A percentile compares a stretch with the other conserved stretches of the same genome.
phyloP scores from a whole-genome alignment of 2,797 vertebrate species.

The Argya squamiceps region DNA sequence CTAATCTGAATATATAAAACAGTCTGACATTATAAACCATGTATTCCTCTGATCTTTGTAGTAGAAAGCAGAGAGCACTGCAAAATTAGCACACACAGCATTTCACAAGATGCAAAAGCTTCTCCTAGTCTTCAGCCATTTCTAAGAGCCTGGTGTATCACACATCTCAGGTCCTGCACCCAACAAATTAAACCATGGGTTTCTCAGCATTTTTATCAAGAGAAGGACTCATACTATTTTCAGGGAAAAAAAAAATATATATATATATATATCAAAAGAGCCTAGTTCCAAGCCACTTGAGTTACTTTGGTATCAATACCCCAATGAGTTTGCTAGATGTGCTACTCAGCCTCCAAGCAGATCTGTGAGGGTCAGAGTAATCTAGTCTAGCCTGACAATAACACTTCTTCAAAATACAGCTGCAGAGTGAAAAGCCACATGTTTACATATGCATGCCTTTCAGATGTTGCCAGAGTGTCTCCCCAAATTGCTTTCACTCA shows the following conservation, averaged over 20 bases:
- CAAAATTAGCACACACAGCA: background rate
- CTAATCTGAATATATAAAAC: background rate
- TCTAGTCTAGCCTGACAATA: background rate
- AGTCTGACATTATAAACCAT: background rate
- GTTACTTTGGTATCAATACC: background rate
- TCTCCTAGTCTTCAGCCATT: background rate
- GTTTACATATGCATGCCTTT: background rate
- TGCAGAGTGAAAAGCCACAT: background rate
- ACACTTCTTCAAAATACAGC: background rate
- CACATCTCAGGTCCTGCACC: background rate
- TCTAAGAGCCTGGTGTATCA: background rate
- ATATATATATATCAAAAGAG: too few relatives aligned
- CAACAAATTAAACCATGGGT: background rate
- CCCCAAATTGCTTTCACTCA: background rate
- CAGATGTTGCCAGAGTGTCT: background rate
- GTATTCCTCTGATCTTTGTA: background rate
- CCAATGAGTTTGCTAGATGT: background rate
- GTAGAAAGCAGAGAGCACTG: background rate
- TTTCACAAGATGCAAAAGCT: background rate
- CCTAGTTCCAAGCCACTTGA: background rate
- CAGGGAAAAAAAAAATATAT: accelerated
- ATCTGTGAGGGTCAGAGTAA: background rate
- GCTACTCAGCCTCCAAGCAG: background rate
- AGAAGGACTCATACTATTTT: background rate
- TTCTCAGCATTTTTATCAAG: background rate